phyloP scores from a whole-genome alignment of 2,113 vertebrate genomes.

The Pelecanus crispus region DNA sequence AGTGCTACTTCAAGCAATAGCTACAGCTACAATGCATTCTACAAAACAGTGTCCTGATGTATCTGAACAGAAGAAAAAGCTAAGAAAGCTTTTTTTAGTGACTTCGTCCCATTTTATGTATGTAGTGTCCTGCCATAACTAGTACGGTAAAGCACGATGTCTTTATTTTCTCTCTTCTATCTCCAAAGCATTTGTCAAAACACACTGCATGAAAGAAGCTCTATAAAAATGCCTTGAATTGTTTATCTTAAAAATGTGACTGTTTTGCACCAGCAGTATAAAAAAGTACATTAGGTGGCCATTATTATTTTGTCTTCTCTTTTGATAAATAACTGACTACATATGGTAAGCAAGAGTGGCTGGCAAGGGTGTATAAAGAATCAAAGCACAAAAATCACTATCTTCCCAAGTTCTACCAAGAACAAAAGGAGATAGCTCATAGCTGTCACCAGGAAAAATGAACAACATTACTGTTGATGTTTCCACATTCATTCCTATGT shows the following conservation, averaged over 20 bases:
- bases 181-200: constrained; percentile 36
- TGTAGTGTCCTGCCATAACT: background rate
- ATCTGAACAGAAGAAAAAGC: background rate
- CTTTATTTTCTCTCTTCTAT: constrained; percentile 8
- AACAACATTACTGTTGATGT: background rate
- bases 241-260: constrained; percentile 32
- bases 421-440: background rate
- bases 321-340: background rate
- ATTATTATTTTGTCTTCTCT: constrained; percentile 4
- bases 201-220: background rate
- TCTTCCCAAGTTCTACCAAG: background rate
- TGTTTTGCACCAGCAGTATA: background rate
- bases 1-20: constrained; percentile 3
- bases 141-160: background rate
- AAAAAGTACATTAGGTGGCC: constrained; percentile 23
- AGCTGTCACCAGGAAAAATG: background rate
- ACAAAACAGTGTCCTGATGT: background rate
- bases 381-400: background rate
- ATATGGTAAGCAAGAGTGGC: background rate
- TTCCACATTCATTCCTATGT: background rate
- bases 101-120: constrained; percentile 6
- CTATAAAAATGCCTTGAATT: constrained; percentile 40
- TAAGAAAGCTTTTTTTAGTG: background rate
- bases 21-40: background rate
- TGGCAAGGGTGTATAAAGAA: background rate